Conservation (phyloP, 2,888 invertebrate genomes). For the Zaprionus lineosus region DNA sequence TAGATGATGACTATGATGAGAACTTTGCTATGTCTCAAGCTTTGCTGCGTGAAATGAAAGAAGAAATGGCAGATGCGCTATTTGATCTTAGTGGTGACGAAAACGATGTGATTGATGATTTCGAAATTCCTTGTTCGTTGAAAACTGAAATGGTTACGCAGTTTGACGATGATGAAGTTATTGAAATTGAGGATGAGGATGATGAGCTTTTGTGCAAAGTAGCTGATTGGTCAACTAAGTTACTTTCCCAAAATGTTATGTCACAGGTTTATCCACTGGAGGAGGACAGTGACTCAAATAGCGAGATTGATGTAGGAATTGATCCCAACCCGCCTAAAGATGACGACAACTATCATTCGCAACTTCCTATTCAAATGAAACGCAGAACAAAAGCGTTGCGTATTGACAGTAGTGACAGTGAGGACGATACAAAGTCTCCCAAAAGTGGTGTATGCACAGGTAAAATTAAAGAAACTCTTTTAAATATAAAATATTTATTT, state of each 20-base stretch:
- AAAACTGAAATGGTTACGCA: slow-evolving; percentile 24
- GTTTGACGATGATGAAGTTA: slow-evolving; percentile 43
- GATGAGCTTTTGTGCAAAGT: slow-evolving; percentile 70
- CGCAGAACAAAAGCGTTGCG: slow-evolving; percentile 9
- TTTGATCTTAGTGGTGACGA: slow-evolving; percentile 24
- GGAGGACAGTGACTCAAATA: slow-evolving; percentile 3
- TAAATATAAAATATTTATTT: no score
- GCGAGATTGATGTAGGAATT: slow-evolving; percentile 10
- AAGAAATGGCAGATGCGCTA: slow-evolving; percentile 57
- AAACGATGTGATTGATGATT: slow-evolving; percentile 20
- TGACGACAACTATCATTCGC: background rate
- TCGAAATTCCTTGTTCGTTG: background rate
- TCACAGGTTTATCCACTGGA: slow-evolving; percentile 73
- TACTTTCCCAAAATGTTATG: slow-evolving; percentile 69
- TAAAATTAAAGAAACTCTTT: no score
- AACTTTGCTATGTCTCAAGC: slow-evolving; percentile 73
- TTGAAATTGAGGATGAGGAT: slow-evolving; percentile 70
- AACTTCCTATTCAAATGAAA: background rate
- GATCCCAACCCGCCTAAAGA: background rate
- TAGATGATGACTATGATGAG: slow-evolving; percentile 53
- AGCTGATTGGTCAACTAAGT: slow-evolving; percentile 71
- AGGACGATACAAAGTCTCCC: slow-evolving; percentile 8
- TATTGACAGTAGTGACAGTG: slow-evolving; percentile 38
- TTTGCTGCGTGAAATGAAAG: slow-evolving; percentile 75
- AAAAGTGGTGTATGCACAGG: no score